Evolutionary conservation across 1,140 invertebrate genomes (phyloP), one percentile per base, ranked within the genome.

Genomic region (Drosophila prosaltans): DNA sequence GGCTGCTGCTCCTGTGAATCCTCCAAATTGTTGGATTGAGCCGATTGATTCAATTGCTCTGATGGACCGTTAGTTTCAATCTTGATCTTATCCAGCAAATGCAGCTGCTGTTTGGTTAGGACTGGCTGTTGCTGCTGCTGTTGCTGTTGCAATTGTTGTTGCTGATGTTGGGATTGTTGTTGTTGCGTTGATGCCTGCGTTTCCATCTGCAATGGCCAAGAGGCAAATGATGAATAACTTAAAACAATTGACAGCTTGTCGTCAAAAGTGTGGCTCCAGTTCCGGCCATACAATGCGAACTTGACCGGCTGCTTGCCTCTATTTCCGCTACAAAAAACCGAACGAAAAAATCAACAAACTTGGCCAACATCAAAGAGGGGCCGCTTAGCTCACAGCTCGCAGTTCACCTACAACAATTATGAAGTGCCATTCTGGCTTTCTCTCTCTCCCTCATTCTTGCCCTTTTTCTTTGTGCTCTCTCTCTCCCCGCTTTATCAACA

Each of bases 131-230:
- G 80, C 11, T 86, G 82, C 11, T 78, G 76, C 6, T 69, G 80
- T n/a, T 86, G 82, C 10, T 78, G 76, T 6, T 69, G 74, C 39
- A 57, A 41, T 43, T 78, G 78, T 26, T 82, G 80, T 36, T 79
- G 77, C 3, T 79, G 78, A 11, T 74, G 72, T 30, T 83, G 84
- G 10, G 72, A 69, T 45, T 90, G 84, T 5, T 77, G 81, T 24
- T 86, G 88, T 32, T 85, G 74, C 69, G 89, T 70, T 91, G 90
- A 61, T 77, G 74, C 45, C 80, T 90, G 90, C 68, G 80, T 65
- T 91, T 91, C 91, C 91, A 92, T 92, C 91, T 92, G 88, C 88
- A 92, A 92, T 76, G 79, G 64, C 54, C 76, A 82, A 81, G 66
- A 60, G 73, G 75, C 70, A 80, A 80, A 72, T 74, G 83, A 78